Conservation (phyloP, 2,888 invertebrate genomes). For the Andricus curvator region DNA sequence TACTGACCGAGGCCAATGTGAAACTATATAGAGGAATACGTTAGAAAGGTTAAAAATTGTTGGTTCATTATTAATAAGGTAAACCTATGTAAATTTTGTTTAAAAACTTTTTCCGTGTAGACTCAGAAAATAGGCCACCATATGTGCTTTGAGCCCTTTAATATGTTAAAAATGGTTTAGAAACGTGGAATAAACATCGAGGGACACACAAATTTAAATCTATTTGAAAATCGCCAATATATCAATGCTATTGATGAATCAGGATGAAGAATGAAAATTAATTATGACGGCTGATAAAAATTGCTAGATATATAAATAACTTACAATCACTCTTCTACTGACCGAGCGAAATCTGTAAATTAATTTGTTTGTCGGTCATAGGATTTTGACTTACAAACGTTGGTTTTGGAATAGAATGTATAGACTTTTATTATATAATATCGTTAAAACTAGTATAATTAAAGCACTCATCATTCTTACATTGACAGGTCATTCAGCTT, state of each 20-base stretch:
- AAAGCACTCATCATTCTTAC: conserved; percentile 56
- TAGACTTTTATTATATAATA: conserved; percentile 75
- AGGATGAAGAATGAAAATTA: conserved; percentile 35
- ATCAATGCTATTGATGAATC: conserved; percentile 40
- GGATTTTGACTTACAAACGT: conserved; percentile 68
- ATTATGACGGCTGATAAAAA: conserved; percentile 34
- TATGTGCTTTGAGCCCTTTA: too few relatives aligned
- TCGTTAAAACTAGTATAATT: conserved; percentile 75
- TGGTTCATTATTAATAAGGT: too few relatives aligned
- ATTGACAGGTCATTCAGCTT: background rate
- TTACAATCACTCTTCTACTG: conserved; percentile 52
- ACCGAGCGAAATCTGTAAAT: conserved; percentile 59
- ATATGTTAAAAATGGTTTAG: too few relatives aligned
- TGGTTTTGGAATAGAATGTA: conserved; percentile 75
- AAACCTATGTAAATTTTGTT: too few relatives aligned
- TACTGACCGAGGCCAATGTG: too few relatives aligned
- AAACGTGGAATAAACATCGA: too few relatives aligned
- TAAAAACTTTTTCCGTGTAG: too few relatives aligned
- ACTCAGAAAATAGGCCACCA: too few relatives aligned
- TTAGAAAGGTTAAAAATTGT: too few relatives aligned
- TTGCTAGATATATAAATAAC: conserved; percentile 50
- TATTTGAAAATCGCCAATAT: too few relatives aligned
- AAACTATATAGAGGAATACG: too few relatives aligned
- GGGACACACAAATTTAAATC: too few relatives aligned
- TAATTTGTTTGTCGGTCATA: conserved; percentile 57